Evolutionary conservation across 2,888 invertebrate genomes (phyloP).

Genomic region (Cantharis rustica): DNA sequence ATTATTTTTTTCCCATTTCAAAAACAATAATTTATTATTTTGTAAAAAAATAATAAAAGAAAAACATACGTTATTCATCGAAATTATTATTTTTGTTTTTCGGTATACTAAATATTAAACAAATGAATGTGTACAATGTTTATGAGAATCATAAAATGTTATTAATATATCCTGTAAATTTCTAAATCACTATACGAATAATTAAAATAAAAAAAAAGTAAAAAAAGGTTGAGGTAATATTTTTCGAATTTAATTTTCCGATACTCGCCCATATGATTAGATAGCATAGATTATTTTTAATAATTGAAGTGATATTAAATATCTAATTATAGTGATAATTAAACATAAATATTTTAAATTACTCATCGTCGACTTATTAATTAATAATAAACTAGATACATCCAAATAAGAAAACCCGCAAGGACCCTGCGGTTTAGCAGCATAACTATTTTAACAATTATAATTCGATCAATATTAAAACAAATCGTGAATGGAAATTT

Average conservation of each 20-base stretch:
- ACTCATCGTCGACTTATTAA: too few relatives aligned
- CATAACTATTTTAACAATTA: not conserved
- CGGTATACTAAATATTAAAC: not conserved
- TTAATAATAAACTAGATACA: too few relatives aligned
- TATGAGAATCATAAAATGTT: too few relatives aligned
- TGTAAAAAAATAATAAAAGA: too few relatives aligned
- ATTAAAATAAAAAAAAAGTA: not conserved
- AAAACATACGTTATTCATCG: too few relatives aligned
- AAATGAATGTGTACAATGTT: not conserved
- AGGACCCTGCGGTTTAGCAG: not conserved
- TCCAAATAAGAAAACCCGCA: not conserved
- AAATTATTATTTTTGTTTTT: too few relatives aligned
- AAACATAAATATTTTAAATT: too few relatives aligned
- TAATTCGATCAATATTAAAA: not conserved
- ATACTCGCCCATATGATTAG: not conserved
- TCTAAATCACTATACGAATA: not conserved
- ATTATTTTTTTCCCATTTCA: not conserved
- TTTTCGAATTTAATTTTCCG: not conserved
- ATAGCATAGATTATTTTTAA: not conserved
- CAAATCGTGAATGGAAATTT: not conserved
- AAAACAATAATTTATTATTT: too few relatives aligned
- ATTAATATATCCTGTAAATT: too few relatives aligned
- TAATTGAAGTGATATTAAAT: not conserved
- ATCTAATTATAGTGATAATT: too few relatives aligned
- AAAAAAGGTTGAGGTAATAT: not conserved